Base-by-base conservation (phyloP, 2,113 vertebrate species). In the Prunella fulvescens region DNA sequence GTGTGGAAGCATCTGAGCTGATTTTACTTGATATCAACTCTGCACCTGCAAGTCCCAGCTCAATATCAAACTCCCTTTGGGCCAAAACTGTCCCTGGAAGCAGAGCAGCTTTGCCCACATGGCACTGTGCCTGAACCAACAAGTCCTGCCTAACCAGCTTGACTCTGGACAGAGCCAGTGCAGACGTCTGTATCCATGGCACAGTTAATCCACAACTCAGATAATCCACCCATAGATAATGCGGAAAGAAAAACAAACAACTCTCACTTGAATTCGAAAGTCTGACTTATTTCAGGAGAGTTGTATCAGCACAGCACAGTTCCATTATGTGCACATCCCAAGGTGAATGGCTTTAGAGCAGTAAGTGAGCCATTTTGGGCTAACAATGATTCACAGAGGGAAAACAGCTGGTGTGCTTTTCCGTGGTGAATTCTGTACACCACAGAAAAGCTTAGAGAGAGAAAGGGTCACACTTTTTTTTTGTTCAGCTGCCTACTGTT, bases 141-240 rank as follows among this genome's bases (percentile, higher is more conserved):
- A 88, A 57, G 89, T 70, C 80, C 86, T 91, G 86, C 89, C 6
- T 14, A 45, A 92, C 93, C 89, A 92, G 93, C 90, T 4, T 56
- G 87, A 31, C 72, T 86, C 45, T 39, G 67, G 64, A 83, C 62
- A 73, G 58, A 86, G 86, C 54, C 67, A 73, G 76, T 3, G 3
- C 76, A 91, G 89, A 73, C 7, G 8, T 74, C 91, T 81, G 89
- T 92, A 92, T 89, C 94, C 93, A 86, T 88, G 80, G 93, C 91
- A 95, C 64, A 84, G 96, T 92, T 96, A 96, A 96, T 96, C 94
- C 96, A 70, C 93, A 94, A 92, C 94, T 84, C 86, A 22, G 95
- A 91, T 96, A 96, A 96, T 74, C 95, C 93, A 94, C 56, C 93
- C 86, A 62, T 45, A 96, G 94, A 95, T 93, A 96, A 96, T 81